phyloP scores from a whole-genome alignment of 2,888 invertebrate genomes.

The Drosophila barbarae region DNA sequence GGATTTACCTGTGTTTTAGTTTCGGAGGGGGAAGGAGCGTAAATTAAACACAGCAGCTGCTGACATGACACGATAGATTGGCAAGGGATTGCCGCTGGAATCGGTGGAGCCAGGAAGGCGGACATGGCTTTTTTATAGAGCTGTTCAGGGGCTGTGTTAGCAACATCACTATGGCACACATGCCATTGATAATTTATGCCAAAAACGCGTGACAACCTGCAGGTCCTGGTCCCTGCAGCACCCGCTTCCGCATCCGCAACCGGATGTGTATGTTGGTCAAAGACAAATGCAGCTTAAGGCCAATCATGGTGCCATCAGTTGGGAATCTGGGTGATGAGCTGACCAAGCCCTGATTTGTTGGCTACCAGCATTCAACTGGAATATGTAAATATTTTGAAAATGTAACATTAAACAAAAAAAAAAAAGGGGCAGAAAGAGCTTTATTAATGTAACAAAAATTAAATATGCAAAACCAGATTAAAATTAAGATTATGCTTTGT shows the following conservation, averaged over 20 bases:
- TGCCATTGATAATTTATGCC: constrained; percentile 67
- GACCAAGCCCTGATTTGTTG: constrained; percentile 26
- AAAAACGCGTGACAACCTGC: constrained; percentile 58
- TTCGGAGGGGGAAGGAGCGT: constrained; percentile 34
- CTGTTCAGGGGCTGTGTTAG: constrained; percentile 7
- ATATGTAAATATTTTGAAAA: constrained; percentile 27
- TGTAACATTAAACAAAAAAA: background rate
- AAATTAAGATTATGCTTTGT: background rate
- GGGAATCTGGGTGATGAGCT: constrained; percentile 13
- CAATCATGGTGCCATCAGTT: constrained; percentile 32
- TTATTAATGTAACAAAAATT: background rate
- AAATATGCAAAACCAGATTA: no score
- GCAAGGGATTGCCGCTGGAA: constrained; percentile 30
- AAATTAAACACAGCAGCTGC: constrained; percentile 71
- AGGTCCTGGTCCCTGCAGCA: constrained; percentile 4
- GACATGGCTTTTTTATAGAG: constrained; percentile 24
- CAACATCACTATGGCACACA: constrained; percentile 52
- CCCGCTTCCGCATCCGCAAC: constrained; percentile 17
- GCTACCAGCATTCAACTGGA: constrained; percentile 22
- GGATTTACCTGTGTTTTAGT: constrained; percentile 66
- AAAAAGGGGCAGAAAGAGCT: no score
- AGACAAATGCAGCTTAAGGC: constrained; percentile 39
- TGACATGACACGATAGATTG: constrained; percentile 63
- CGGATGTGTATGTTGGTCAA: constrained; percentile 35
- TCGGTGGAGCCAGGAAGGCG: background rate